phyloP scores from a whole-genome alignment of 1,140 invertebrate genomes.

The Drosophila repleta region DNA sequence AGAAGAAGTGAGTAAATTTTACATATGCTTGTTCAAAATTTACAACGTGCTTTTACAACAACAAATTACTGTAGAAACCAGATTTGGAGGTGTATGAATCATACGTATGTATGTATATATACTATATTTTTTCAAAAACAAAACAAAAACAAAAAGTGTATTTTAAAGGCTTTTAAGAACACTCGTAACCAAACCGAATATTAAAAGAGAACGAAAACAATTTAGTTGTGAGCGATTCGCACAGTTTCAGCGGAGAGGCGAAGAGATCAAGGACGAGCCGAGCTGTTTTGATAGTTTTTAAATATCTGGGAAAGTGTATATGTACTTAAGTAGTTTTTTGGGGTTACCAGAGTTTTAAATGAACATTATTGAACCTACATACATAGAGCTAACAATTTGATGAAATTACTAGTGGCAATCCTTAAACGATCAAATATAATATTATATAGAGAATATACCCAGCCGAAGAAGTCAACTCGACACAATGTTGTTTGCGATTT shows the following conservation, averaged over 20 bases:
- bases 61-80: constrained; percentile 49
- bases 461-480: constrained; percentile 24
- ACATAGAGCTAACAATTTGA: constrained; percentile 51
- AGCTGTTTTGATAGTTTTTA: constrained; percentile 73
- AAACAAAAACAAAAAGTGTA: constrained; percentile 51
- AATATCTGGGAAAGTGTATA: constrained; percentile 47
- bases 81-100: constrained; percentile 36
- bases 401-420: constrained; percentile 69
- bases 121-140: constrained; percentile 66
- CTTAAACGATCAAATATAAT: constrained; percentile 21
- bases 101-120: constrained; percentile 39
- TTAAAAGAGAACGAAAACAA: constrained; percentile 30
- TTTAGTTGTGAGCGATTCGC: constrained; percentile 64
- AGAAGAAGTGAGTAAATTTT: constrained; percentile 49
- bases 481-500: constrained; percentile 71
- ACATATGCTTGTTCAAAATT: constrained; percentile 61
- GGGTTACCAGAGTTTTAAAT: constrained; percentile 37
- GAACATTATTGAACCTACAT: constrained; percentile 30
- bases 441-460: constrained; percentile 6
- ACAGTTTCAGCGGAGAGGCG: constrained; percentile 35
- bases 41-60: constrained; percentile 79
- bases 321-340: constrained; percentile 36
- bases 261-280: constrained; percentile 9
- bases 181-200: constrained; percentile 41
- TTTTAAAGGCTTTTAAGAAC: constrained; percentile 76